These are phyloP conservation scores for Neoarius graeffei DNA, from an alignment of 2,113 vertebrate genomes.

Conservation along the genomic window DNA sequence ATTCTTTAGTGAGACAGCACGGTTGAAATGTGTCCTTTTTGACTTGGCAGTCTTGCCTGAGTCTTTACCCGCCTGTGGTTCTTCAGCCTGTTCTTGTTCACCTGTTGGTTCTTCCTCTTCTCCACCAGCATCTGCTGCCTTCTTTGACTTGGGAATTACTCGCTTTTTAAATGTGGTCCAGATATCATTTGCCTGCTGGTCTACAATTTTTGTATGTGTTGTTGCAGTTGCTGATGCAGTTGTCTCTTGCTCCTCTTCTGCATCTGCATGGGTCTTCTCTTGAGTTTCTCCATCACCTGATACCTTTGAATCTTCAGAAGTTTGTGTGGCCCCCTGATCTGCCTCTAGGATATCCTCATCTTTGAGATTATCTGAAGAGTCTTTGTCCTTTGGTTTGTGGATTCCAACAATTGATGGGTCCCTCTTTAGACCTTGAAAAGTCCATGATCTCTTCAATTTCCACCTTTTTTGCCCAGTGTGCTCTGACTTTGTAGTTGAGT, in stretches of 20 bases:
- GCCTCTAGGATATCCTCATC: slow-evolving; percentile 44
- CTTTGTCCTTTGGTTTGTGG: slow-evolving; percentile 72
- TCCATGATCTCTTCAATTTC: slow-evolving; percentile 81
- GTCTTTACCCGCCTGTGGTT: slow-evolving; percentile 69
- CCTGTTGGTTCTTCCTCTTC: slow-evolving; percentile 67
- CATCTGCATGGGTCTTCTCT: slow-evolving; percentile 56
- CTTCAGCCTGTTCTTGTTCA: slow-evolving; percentile 65
- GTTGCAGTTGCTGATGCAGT: slow-evolving; percentile 41
- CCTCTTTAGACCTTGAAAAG: slow-evolving; percentile 79
- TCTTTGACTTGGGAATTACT: slow-evolving; percentile 76
- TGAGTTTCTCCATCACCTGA: slow-evolving; percentile 58
- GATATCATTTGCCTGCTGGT: slow-evolving; percentile 78
- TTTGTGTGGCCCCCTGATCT: slow-evolving; percentile 50
- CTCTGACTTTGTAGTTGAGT: slow-evolving; percentile 70
- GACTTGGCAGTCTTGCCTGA: slow-evolving; percentile 69
- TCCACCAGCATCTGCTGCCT: slow-evolving; percentile 64
- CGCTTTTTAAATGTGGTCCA: slow-evolving; percentile 80
- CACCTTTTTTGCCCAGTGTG: slow-evolving; percentile 71
- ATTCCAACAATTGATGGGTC: slow-evolving; percentile 74
- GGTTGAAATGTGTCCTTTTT: slow-evolving; percentile 75
- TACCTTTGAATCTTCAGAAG: slow-evolving; percentile 59
- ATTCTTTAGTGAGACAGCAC: slow-evolving; percentile 79
- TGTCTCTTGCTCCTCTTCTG: slow-evolving; percentile 63
- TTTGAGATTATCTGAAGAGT: slow-evolving; percentile 58
- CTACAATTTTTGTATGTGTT: slow-evolving; percentile 64